Evolutionary conservation across 64 coral and sea anemone species (phyloP).

Genomic region (Montipora efflorescens): DNA sequence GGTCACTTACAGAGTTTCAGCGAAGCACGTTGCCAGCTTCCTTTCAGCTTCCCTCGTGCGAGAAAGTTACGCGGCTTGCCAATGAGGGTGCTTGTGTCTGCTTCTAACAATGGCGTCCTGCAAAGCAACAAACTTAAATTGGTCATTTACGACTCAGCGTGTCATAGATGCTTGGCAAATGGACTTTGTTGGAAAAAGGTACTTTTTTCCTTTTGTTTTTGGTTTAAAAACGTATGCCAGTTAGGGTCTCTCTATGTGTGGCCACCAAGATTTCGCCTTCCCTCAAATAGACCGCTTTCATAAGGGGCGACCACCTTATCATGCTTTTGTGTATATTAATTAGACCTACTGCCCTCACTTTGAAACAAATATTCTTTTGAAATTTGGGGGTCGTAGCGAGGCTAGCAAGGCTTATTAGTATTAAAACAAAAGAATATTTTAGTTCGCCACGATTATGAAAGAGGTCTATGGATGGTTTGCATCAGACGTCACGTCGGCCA

Average conservation of each 20-base stretch:
- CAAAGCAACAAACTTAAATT: slow-evolving; percentile 74
- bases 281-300: too few relatives aligned
- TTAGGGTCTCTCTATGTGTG: not conserved
- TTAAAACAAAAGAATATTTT: too few relatives aligned
- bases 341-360: too few relatives aligned
- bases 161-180: slow-evolving; percentile 68
- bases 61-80: slow-evolving; percentile 79
- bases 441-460: too few relatives aligned
- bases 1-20: slow-evolving; percentile 78
- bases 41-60: slow-evolving; percentile 54
- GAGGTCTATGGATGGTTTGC: too few relatives aligned
- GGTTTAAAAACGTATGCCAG: not conserved
- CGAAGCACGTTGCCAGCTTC: slow-evolving; percentile 76
- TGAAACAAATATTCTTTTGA: too few relatives aligned
- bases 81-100: slow-evolving; percentile 56
- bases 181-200: slow-evolving; percentile 81
- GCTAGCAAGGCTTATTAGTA: too few relatives aligned
- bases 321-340: too few relatives aligned
- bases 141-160: slow-evolving; percentile 88
- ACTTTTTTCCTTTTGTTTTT: not conserved
- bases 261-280: too few relatives aligned
- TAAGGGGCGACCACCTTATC: too few relatives aligned
- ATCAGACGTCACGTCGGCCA: too few relatives aligned
- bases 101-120: slow-evolving; percentile 79
- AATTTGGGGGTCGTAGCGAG: too few relatives aligned